Conservation (phyloP, 2,113 vertebrate species). For the Hepsetus odoe region DNA sequence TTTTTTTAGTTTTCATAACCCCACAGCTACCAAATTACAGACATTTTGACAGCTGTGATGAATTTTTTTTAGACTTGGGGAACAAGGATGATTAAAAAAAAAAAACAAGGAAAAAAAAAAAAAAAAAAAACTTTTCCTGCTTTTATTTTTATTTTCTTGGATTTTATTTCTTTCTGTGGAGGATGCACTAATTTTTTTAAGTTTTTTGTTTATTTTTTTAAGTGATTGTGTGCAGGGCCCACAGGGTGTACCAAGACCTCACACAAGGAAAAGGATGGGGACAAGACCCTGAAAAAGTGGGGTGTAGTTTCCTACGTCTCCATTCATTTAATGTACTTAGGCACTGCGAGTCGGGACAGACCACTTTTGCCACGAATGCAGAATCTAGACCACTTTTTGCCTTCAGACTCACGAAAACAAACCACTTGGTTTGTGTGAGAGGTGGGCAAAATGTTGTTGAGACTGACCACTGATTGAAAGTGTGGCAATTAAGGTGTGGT, state of each 20-base stretch:
- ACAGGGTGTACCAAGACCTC: constrained; percentile 82
- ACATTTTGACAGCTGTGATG: constrained; percentile 72
- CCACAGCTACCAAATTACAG: constrained; percentile 79
- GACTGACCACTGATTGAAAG: constrained; percentile 48
- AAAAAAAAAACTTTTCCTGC: constrained; percentile 82
- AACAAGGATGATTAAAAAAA: constrained; percentile 68
- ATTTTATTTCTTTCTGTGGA: constrained; percentile 80
- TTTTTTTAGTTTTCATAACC: constrained; percentile 82
- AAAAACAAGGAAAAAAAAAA: constrained; percentile 65
- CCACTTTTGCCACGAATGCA: constrained; percentile 60
- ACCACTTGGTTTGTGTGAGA: constrained; percentile 60
- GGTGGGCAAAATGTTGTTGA: constrained; percentile 52
- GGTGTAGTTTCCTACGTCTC: constrained; percentile 69
- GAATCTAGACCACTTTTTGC: constrained; percentile 53
- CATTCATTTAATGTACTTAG: constrained; percentile 67
- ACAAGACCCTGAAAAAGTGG: constrained; percentile 56
- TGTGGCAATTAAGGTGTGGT: constrained; percentile 24
- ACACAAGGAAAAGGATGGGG: constrained; percentile 69
- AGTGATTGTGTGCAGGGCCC: constrained; percentile 84
- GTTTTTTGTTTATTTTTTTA: constrained; percentile 85
- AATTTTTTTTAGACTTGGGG: constrained; percentile 91
- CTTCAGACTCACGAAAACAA: constrained; percentile 59
- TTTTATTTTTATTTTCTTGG: constrained; percentile 88
- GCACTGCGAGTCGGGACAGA: constrained; percentile 66
- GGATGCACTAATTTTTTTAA: constrained; percentile 99